Evolutionary conservation across 2,888 invertebrate species (phyloP).

Genomic region (Ichneumon xanthorius): DNA sequence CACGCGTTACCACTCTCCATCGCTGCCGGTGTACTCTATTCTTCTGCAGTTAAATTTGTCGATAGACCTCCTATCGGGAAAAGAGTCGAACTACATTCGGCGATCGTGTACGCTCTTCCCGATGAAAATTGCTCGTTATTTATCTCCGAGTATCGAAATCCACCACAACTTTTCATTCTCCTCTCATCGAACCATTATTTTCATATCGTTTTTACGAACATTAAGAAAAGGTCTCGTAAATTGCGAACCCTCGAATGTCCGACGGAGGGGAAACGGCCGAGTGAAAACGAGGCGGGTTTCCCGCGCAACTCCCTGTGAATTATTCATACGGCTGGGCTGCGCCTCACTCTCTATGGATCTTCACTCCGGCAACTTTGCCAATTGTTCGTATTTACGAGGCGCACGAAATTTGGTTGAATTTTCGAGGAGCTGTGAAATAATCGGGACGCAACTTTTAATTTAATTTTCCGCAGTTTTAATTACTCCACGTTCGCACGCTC

Average conservation of each 20-base stretch:
- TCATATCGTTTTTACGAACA: not conserved
- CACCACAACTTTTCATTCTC: not conserved
- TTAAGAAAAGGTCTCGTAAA: not conserved
- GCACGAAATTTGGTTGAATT: not conserved
- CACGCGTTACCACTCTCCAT: constrained; percentile 8
- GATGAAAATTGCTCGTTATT: not conserved
- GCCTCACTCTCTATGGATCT: constrained; percentile 3
- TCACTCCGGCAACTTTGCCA: not conserved
- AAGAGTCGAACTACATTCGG: not conserved
- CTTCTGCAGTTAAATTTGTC: constrained; percentile 17
- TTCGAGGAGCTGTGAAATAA: not conserved
- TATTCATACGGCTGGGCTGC: constrained; percentile 25
- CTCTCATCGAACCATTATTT: not conserved
- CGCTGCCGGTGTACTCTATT: not conserved
- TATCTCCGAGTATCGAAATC: not conserved
- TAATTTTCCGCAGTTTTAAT: not conserved
- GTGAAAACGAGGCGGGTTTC: not conserved
- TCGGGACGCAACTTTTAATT: not conserved
- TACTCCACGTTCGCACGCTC: not conserved
- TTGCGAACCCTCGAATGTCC: not conserved
- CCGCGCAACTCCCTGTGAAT: constrained; percentile 28
- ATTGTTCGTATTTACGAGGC: not conserved
- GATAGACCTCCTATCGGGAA: not conserved
- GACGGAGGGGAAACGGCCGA: not conserved
- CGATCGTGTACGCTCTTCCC: not conserved